Conservation (phyloP, 1,140 invertebrate species). For the Phocides pigmalion region DNA sequence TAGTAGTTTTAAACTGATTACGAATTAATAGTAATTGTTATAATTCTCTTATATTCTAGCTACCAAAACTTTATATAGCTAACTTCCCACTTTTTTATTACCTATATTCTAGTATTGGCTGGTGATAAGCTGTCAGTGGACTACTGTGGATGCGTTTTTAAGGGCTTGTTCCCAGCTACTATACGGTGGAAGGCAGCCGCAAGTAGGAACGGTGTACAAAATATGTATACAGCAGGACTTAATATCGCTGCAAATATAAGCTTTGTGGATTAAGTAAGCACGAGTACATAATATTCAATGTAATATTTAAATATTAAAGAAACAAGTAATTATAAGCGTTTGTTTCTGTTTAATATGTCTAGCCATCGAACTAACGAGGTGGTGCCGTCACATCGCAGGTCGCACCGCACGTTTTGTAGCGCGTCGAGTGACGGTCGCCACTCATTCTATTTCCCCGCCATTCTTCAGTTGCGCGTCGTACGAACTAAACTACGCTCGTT, state of each 20-base stretch:
- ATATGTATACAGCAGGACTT: background rate
- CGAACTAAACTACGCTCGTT: conserved; percentile 64
- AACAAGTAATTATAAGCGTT: background rate
- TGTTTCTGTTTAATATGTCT: background rate
- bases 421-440: conserved; percentile 45
- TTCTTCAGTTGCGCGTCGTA: conserved; percentile 64
- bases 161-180: no score
- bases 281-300: background rate
- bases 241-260: background rate
- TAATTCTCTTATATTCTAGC: no score
- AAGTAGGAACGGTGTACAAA: background rate
- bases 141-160: no score
- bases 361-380: background rate
- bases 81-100: no score
- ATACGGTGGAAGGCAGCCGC: no score
- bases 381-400: conserved; percentile 1
- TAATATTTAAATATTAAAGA: background rate
- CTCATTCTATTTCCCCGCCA: conserved; percentile 55
- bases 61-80: no score
- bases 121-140: no score
- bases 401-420: conserved; percentile 17
- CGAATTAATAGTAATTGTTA: no score
- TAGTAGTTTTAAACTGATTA: no score
- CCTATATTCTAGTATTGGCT: no score
- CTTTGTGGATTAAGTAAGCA: background rate